Evolutionary conservation across 64 coral and sea anemone species (phyloP).

Genomic region (Actinia tenebrosa): DNA sequence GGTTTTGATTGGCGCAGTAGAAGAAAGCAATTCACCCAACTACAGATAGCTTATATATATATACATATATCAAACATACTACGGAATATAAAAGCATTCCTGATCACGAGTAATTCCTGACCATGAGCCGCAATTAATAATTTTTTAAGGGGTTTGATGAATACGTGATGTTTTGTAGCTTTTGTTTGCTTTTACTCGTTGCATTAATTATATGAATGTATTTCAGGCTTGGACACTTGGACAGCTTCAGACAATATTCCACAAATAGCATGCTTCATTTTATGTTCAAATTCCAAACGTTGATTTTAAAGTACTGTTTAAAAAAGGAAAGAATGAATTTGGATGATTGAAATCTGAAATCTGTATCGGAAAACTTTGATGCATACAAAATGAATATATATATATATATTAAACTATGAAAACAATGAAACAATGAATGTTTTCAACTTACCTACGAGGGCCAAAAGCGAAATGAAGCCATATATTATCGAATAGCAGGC

Average conservation of each 20-base stretch:
- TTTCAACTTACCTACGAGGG: conserved; percentile 32
- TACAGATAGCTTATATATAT: no score
- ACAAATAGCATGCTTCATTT: background rate
- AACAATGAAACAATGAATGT: no score
- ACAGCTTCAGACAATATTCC: background rate
- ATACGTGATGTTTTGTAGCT: background rate
- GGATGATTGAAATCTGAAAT: no score
- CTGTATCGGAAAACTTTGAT: no score
- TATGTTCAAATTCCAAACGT: no score
- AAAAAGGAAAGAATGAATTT: no score
- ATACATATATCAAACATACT: background rate
- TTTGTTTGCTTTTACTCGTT: background rate
- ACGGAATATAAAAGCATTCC: background rate
- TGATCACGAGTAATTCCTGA: background rate
- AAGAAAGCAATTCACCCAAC: no score
- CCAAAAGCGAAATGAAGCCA: conserved; percentile 32
- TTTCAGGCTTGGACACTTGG: background rate
- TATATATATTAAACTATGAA: no score
- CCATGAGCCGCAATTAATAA: background rate
- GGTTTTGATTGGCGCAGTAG: no score
- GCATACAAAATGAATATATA: no score
- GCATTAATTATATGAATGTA: background rate
- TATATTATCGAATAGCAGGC: conserved; percentile 21
- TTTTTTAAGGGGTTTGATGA: background rate
- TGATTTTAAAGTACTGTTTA: no score